Conservation (phyloP, 2,888 invertebrate species). For the Ypsolopha sequella region DNA sequence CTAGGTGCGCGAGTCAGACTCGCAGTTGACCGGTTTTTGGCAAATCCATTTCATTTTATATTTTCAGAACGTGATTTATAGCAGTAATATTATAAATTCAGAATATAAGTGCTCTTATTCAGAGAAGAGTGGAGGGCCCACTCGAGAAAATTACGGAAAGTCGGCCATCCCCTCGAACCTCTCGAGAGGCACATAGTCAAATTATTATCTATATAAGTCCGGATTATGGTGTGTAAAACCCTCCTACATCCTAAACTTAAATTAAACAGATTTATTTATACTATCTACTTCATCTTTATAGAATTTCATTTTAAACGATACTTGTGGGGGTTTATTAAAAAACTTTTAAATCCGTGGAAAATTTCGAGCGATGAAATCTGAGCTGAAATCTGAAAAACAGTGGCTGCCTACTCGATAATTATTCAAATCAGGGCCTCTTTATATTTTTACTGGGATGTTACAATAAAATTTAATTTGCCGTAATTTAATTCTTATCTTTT, state of each 20-base stretch:
- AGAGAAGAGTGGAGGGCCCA: slow-evolving; percentile 48
- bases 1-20: no score
- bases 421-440: slow-evolving; percentile 51
- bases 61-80: slow-evolving; percentile 44
- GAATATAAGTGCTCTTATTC: slow-evolving; percentile 57
- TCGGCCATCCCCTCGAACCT: slow-evolving; percentile 53
- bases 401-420: slow-evolving; percentile 36
- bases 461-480: slow-evolving; percentile 60
- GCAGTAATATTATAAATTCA: slow-evolving; percentile 65
- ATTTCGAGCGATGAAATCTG: slow-evolving; percentile 17
- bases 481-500: slow-evolving; percentile 65
- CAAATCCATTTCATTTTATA: slow-evolving; percentile 34
- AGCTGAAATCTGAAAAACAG: slow-evolving; percentile 24
- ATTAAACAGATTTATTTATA: no score
- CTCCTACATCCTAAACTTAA: slow-evolving; percentile 18
- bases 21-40: no score
- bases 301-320: no score
- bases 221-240: slow-evolving; percentile 20
- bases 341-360: slow-evolving; percentile 10
- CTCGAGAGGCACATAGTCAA: slow-evolving; percentile 50
- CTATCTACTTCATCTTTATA: no score
- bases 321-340: no score
- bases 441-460: slow-evolving; percentile 54
- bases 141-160: slow-evolving; percentile 64
- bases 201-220: slow-evolving; percentile 47